A percentile compares a stretch with the other conserved stretches of the same genome.
phyloP scores from a whole-genome alignment of 2,113 vertebrate genomes.

The Mus pahari region DNA sequence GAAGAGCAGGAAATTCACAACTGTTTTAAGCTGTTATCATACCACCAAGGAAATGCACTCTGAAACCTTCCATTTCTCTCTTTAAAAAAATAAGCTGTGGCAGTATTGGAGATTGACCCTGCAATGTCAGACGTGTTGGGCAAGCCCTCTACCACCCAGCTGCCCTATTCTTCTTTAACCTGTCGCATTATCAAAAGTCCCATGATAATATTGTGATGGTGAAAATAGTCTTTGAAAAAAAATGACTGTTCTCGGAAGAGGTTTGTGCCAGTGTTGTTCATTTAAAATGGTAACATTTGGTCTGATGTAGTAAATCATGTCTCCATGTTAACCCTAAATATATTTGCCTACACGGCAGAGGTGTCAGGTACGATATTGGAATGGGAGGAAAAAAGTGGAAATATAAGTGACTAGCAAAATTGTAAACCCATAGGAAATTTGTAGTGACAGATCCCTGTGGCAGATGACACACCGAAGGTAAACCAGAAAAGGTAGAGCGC shows the following conservation, averaged over 20 bases:
- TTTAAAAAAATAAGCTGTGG: neutral
- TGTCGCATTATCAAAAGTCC: neutral
- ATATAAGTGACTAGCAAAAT: neutral
- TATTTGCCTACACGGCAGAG: neutral
- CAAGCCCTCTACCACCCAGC: neutral
- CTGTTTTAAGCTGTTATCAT: constrained; percentile 29
- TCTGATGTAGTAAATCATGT: constrained; percentile 17
- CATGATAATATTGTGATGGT: neutral
- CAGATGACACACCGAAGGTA: neutral
- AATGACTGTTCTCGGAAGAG: neutral
- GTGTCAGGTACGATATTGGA: neutral
- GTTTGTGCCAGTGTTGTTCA: neutral
- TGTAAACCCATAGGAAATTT: neutral
- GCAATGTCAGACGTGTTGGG: neutral
- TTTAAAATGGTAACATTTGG: neutral
- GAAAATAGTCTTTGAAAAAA: neutral
- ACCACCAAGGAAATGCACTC: constrained; percentile 29
- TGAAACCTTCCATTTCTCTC: constrained; percentile 4
- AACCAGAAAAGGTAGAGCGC: neutral
- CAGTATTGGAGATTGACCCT: neutral
- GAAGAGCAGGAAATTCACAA: constrained; percentile 35
- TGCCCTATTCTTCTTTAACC: constrained; percentile 2
- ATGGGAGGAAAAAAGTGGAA: neutral
- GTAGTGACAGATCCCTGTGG: neutral
- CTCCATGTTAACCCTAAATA: neutral